phyloP scores from a whole-genome alignment of 2,113 vertebrate genomes.

The Triplophysa rosa region DNA sequence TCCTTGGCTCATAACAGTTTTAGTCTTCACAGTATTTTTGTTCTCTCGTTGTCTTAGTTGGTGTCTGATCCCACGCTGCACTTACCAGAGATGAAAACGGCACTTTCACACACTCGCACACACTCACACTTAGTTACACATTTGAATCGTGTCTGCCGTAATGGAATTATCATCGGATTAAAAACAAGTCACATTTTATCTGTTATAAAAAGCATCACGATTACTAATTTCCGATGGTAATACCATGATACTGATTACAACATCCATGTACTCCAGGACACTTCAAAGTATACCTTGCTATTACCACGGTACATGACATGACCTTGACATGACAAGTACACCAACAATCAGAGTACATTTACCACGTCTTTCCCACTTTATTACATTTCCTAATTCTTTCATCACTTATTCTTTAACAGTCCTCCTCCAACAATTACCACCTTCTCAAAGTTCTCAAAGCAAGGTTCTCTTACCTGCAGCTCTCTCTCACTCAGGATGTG shows the following conservation, averaged over 20 bases:
- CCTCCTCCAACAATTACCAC: not conserved
- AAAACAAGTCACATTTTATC: too few relatives aligned
- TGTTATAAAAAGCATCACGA: too few relatives aligned
- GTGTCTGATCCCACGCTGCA: not conserved
- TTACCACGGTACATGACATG: too few relatives aligned
- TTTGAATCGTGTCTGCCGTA: not conserved
- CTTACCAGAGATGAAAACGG: too few relatives aligned
- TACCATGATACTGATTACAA: not conserved
- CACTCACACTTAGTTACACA: not conserved
- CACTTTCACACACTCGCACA: not conserved
- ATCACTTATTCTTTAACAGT: not conserved
- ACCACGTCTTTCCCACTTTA: too few relatives aligned
- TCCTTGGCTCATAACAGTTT: not conserved
- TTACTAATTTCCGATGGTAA: not conserved
- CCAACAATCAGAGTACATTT: too few relatives aligned
- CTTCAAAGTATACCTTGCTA: too few relatives aligned
- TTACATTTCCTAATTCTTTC: not conserved
- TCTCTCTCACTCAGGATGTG: constrained; percentile 22
- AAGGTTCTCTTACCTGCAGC: constrained; percentile 21
- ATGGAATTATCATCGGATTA: not conserved
- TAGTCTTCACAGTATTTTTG: constrained; percentile 14
- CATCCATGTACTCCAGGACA: too few relatives aligned
- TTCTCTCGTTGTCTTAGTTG: not conserved
- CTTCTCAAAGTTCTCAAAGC: constrained; percentile 33
- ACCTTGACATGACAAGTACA: too few relatives aligned